Evolutionary conservation across 1,140 invertebrate species (phyloP), one percentile per base, ranked within the genome.

Genomic region (Drosophila subpulchrella): DNA sequence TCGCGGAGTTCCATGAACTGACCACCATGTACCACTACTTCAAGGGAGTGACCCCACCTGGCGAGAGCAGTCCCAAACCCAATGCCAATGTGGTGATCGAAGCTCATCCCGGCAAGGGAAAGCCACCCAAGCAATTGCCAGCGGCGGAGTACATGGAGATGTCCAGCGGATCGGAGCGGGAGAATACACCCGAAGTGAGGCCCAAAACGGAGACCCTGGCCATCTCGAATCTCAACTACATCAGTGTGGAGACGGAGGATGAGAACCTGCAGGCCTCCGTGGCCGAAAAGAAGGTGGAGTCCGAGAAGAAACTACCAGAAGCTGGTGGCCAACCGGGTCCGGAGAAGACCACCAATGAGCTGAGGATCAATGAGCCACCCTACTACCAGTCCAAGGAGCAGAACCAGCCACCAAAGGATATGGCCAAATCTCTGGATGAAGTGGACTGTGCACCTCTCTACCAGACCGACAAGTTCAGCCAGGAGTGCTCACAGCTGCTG

Each of bases 21-120:
- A 95, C 95, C 27, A 97, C 95, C 86, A 96, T 97, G 94, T 97
- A 97, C 84, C 95, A 95, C 82, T 97, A 96, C 91, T 94, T 97
- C 75, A 97, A 97, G 92, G 96, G 96, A 62, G 95, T 97, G 91
- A 95, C 94, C 15, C 83, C 82, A 11, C 46, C 74, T 12, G 67
- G 30, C 1, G 71, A 70, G 15, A 80, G 65, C 60, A 78, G 65
- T 20, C 73, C 76, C 32, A 84, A 86, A 34, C 38, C 81, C 8
- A 39, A 38, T 39, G 7, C 56, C 6, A 75, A 77, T 27, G 81
- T 89, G 38, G 78, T 91, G 7, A 91, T 91, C 20, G 90, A 81
- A 53, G 75, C 90, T 0, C 54, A 81, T 50, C 83, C 85, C 8
- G 44, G 73, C 8, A 78, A 78, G 36, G 39, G 20, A 13, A 91